Evolutionary conservation across 2,797 vertebrate species (phyloP).

Genomic region (Agapornis canus): DNA sequence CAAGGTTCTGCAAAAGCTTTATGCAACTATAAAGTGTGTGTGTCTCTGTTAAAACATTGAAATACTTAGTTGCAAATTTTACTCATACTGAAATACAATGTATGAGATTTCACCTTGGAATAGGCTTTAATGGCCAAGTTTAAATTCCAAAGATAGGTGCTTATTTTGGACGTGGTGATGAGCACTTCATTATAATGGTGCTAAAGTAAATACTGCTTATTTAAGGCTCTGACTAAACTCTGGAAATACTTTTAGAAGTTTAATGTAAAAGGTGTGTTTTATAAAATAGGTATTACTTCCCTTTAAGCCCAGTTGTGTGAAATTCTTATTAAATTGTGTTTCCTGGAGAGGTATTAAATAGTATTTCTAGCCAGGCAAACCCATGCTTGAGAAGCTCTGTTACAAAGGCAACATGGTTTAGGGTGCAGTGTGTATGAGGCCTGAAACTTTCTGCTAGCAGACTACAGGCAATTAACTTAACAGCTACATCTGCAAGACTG

Average conservation of each 20-base stretch:
- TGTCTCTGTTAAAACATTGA: neutral
- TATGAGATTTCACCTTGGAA: slow-evolving; percentile 42
- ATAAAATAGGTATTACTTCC: slow-evolving; percentile 46
- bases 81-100: neutral
- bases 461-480: neutral
- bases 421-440: neutral
- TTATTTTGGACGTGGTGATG: slow-evolving; percentile 64
- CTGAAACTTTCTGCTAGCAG: neutral
- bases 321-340: slow-evolving; percentile 54
- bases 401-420: neutral
- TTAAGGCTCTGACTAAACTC: slow-evolving; percentile 44
- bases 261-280: slow-evolving; percentile 54
- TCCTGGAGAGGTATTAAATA: slow-evolving; percentile 45
- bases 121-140: slow-evolving; percentile 9
- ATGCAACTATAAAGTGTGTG: neutral
- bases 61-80: slow-evolving; percentile 22
- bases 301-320: slow-evolving; percentile 36
- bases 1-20: neutral
- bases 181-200: slow-evolving; percentile 47
- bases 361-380: slow-evolving; percentile 1
- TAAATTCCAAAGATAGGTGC: slow-evolving; percentile 52
- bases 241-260: slow-evolving; percentile 47
- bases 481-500: slow-evolving; percentile 13
- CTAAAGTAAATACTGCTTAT: slow-evolving; percentile 63
- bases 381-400: neutral